Conservation (phyloP, 2,113 vertebrate genomes). For the Erpornis zantholeuca region DNA sequence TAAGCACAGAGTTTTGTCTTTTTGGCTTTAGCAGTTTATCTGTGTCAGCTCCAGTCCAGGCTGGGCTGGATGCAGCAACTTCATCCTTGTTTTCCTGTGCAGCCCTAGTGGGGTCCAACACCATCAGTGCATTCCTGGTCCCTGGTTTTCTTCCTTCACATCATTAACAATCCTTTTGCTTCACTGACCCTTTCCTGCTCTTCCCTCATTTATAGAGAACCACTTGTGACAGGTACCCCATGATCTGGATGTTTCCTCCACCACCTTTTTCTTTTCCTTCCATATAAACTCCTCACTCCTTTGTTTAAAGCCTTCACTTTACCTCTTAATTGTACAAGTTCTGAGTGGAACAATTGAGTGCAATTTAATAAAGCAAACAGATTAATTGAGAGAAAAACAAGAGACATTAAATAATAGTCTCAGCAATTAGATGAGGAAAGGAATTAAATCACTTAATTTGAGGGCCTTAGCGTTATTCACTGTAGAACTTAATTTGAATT, state of each 20-base stretch:
- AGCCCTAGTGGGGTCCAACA: fast-evolving
- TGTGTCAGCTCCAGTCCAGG: neutral
- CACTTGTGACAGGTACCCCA: neutral
- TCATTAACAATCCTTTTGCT: neutral
- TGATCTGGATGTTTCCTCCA: neutral
- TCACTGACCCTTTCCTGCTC: neutral
- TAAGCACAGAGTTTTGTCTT: neutral
- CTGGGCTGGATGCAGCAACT: neutral
- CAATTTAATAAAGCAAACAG: conserved; percentile 42
- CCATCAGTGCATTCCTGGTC: neutral
- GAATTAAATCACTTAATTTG: conserved; percentile 32
- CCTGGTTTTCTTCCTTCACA: fast-evolving
- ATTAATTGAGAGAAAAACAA: conserved; percentile 31
- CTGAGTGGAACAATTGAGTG: neutral
- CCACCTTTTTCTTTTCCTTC: neutral
- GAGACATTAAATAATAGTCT: conserved; percentile 34
- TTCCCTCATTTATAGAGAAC: neutral
- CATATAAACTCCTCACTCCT: neutral
- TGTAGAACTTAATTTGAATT: conserved; percentile 22
- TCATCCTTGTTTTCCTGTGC: neutral
- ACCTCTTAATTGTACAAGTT: neutral
- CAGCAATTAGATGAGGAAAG: conserved; percentile 29
- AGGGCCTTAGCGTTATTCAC: neutral
- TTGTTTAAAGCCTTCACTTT: neutral
- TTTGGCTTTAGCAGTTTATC: neutral